A percentile compares a stretch with the other conserved stretches of the same genome.
Evolutionary conservation across 2,797 vertebrate genomes (phyloP).

Genomic region (Lindbergichthys nudifrons): DNA sequence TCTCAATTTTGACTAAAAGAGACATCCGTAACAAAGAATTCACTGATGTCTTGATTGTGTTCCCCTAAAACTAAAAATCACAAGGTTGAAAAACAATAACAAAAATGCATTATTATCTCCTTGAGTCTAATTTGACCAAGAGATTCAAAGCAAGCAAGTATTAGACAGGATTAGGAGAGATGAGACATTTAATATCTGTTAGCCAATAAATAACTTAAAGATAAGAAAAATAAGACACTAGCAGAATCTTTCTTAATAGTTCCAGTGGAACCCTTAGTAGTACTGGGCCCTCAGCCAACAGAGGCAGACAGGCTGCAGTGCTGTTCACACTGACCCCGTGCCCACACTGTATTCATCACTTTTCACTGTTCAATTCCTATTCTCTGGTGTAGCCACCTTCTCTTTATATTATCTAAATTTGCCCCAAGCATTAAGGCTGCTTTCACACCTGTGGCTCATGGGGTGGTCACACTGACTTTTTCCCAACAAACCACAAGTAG

Average conservation of each 20-base stretch:
- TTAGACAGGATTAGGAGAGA: no score
- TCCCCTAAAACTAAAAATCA: no score
- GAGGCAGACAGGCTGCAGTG: slow-evolving; percentile 65
- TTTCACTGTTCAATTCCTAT: slow-evolving; percentile 51
- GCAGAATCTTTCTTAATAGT: slow-evolving; percentile 40
- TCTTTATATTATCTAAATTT: slow-evolving; percentile 38
- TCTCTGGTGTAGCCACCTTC: slow-evolving; percentile 58
- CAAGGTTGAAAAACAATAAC: no score
- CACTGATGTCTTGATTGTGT: no score
- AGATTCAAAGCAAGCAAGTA: not conserved
- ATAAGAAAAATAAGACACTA: slow-evolving; percentile 3
- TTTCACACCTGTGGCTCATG: no score
- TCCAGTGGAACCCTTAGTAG: slow-evolving; percentile 42
- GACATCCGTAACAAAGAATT: not conserved
- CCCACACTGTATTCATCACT: slow-evolving; percentile 69
- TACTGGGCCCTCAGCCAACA: slow-evolving; percentile 60
- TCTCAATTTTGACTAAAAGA: not conserved
- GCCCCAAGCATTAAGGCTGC: slow-evolving; percentile 30
- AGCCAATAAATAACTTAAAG: slow-evolving; percentile 6
- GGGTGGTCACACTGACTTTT: no score
- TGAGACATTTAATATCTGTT: no score
- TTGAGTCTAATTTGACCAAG: not conserved
- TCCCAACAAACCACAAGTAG: no score
- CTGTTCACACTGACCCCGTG: slow-evolving; percentile 60
- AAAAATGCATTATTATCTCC: not conserved